Conservation (phyloP, 2,797 vertebrate species). For the Acanthornis magna region DNA sequence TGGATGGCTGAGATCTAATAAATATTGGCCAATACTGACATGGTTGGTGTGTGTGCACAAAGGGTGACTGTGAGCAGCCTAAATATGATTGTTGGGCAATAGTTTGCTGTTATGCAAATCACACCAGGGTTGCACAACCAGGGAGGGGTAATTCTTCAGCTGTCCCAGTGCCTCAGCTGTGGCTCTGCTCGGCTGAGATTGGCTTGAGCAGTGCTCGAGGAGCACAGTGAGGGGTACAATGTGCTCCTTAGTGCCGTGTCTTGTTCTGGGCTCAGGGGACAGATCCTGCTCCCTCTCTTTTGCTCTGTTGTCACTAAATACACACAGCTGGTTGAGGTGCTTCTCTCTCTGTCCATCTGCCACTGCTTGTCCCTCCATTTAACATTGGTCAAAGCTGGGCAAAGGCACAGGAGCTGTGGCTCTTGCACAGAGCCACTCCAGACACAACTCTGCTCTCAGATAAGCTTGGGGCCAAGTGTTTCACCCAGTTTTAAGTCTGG, state of each 20-base stretch:
- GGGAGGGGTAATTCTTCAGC: not conserved
- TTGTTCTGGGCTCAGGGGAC: not conserved
- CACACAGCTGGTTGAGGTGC: not conserved
- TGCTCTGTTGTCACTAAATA: not conserved
- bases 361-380: not conserved
- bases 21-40: not conserved
- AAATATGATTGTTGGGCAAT: slow-evolving; percentile 20
- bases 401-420: not conserved
- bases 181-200: not conserved
- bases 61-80: not conserved
- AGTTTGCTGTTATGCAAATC: not conserved
- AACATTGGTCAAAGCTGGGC: accelerated
- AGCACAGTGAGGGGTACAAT: accelerated
- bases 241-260: not conserved
- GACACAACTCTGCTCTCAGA: not conserved
- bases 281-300: not conserved
- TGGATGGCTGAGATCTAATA: not conserved
- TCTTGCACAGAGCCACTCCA: not conserved
- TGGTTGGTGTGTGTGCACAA: not conserved
- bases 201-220: not conserved
- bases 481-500: not conserved
- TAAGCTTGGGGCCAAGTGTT: not conserved
- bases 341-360: not conserved
- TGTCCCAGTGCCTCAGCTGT: not conserved
- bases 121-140: slow-evolving; percentile 4